Percentiles rank a stretch among this genome's conserved stretches.
phyloP scores from a whole-genome alignment of 2,797 vertebrate genomes.

The Nasua narica region DNA sequence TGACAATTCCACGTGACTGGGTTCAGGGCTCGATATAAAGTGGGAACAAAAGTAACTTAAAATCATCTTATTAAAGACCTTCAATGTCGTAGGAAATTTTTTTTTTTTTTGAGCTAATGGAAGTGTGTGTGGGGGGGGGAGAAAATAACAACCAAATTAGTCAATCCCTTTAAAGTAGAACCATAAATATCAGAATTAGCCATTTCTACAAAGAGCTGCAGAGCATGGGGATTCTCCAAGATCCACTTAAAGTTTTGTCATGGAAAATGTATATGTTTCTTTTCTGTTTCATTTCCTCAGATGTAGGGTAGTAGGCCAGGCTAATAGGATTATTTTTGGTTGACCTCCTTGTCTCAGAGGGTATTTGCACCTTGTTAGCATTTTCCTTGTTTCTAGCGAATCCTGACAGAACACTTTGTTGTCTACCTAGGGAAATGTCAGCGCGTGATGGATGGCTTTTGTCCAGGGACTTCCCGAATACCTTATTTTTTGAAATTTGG shows the following conservation, averaged over 20 bases:
- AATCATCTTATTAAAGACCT: neutral
- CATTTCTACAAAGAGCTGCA: constrained; percentile 9
- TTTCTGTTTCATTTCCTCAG: neutral
- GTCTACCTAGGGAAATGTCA: neutral
- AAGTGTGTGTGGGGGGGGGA: neutral
- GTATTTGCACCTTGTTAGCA: neutral
- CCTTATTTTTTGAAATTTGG: neutral
- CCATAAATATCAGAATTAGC: neutral
- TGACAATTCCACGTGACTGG: neutral
- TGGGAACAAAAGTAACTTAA: neutral
- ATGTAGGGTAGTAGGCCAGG: constrained; percentile 14
- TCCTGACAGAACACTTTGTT: neutral
- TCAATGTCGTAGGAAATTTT: neutral
- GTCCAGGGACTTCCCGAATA: neutral
- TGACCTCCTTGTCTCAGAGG: constrained; percentile 25
- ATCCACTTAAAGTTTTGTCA: neutral
- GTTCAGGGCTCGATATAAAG: neutral
- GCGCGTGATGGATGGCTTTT: neutral
- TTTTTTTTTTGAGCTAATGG: neutral
- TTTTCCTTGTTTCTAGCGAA: neutral
- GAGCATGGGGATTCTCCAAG: neutral
- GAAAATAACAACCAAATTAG: neutral
- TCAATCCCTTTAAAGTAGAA: neutral
- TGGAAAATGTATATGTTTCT: neutral
- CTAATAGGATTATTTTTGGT: constrained; percentile 39